Evolutionary conservation across 2,113 vertebrate species (phyloP).

Genomic region (Poeciliopsis retropinna): DNA sequence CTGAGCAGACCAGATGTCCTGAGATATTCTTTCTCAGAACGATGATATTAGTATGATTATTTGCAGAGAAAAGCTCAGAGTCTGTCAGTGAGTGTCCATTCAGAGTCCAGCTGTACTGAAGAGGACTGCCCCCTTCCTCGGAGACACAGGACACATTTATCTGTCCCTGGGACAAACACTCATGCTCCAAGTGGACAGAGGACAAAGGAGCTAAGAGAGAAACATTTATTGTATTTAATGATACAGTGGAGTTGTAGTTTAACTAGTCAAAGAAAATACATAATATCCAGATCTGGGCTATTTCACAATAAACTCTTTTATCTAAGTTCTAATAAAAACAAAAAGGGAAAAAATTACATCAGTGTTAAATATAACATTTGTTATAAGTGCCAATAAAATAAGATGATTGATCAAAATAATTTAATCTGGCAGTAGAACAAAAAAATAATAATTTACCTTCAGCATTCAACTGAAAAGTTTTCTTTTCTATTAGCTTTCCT

Average conservation of each 20-base stretch:
- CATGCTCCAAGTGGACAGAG: slow-evolving; percentile 21
- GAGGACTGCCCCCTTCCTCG: slow-evolving; percentile 49
- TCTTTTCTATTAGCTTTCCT: rapidly evolving
- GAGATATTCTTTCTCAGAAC: slow-evolving; percentile 46
- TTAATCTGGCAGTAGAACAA: background rate
- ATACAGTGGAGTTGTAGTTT: background rate
- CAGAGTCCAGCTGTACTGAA: slow-evolving; percentile 64
- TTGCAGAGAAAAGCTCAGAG: slow-evolving; percentile 25
- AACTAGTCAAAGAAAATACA: too few species aligned
- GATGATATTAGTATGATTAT: slow-evolving; percentile 18
- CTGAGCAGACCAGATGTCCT: slow-evolving; percentile 52
- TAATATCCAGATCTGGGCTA: too few species aligned
- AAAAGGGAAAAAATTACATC: background rate
- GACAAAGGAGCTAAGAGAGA: slow-evolving; percentile 59
- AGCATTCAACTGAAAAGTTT: slow-evolving; percentile 21
- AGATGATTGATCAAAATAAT: background rate
- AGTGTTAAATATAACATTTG: too few species aligned
- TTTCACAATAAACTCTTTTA: too few species aligned
- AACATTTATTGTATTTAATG: background rate
- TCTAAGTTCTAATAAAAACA: too few species aligned
- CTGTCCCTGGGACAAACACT: slow-evolving; percentile 56
- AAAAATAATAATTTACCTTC: slow-evolving; percentile 35
- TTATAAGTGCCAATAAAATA: background rate
- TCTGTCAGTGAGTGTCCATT: slow-evolving; percentile 39
- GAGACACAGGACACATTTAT: slow-evolving; percentile 54